phyloP scores from a whole-genome alignment of 2,888 invertebrate species.

The Lymantria monacha region DNA sequence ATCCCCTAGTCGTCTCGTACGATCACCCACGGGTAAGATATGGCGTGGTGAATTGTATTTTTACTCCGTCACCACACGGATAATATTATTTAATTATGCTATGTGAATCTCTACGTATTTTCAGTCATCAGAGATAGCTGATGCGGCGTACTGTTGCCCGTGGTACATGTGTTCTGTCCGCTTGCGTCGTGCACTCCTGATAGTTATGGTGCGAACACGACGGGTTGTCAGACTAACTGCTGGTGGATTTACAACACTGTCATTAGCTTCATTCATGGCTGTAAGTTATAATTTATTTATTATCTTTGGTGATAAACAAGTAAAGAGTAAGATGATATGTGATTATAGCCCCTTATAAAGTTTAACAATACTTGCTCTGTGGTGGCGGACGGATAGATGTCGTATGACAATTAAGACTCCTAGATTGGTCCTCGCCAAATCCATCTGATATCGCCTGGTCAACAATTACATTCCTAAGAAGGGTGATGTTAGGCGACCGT shows the following conservation, averaged over 20 bases:
- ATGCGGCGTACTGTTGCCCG: slow-evolving; percentile 66
- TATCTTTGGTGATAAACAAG: no score
- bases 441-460: no score
- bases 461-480: no score
- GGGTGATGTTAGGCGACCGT: no score
- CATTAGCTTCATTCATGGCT: slow-evolving; percentile 75
- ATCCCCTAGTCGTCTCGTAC: no score
- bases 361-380: not conserved
- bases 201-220: slow-evolving; percentile 67
- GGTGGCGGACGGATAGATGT: no score
- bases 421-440: no score
- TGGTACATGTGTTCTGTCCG: slow-evolving; percentile 66
- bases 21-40: no score
- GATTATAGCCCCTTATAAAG: not conserved
- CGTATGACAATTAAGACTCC: no score
- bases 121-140: slow-evolving; percentile 56
- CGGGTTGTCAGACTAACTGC: slow-evolving; percentile 67
- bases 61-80: no score
- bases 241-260: slow-evolving; percentile 76
- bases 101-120: not conserved
- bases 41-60: no score
- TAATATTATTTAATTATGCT: no score
- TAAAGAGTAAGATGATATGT: not conserved
- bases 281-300: slow-evolving; percentile 52
- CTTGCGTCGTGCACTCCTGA: slow-evolving; percentile 61